A percentile compares a stretch with the other conserved stretches of the same genome.
phyloP scores from a whole-genome alignment of 1,140 invertebrate genomes.

The Globodera rostochiensis region DNA sequence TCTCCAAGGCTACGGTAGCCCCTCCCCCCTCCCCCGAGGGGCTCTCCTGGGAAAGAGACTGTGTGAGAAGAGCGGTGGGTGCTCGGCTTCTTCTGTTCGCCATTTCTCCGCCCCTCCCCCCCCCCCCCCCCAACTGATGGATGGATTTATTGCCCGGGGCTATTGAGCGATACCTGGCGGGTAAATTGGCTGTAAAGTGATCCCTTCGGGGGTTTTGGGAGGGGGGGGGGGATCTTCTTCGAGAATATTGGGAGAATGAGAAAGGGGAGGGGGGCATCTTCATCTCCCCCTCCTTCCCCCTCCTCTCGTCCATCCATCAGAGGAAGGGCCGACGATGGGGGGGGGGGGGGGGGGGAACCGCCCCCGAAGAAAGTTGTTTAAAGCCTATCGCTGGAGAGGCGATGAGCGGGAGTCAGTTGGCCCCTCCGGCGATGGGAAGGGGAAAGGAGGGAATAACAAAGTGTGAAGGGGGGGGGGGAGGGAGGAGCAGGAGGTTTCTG shows the following conservation, averaged over 20 bases:
- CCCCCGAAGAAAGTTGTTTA: neutral
- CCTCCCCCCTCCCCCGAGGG: neutral
- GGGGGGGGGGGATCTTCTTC: neutral
- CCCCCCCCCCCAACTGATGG: neutral
- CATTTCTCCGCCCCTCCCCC: neutral
- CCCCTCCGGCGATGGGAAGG: neutral
- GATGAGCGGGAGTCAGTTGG: neutral
- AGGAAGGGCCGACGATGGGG: neutral
- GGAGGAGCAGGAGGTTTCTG: neutral
- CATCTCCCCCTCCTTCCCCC: neutral
- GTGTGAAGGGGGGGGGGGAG: neutral
- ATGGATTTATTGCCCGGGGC: constrained; percentile 4
- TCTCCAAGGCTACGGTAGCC: no score
- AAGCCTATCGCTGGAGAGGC: neutral
- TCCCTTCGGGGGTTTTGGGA: neutral
- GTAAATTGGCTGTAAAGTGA: constrained; percentile 9
- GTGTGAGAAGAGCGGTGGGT: no score
- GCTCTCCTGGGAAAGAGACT: neutral
- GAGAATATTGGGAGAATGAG: neutral
- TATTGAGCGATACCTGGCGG: constrained; percentile 6
- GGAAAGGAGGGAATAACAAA: neutral
- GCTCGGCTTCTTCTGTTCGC: neutral
- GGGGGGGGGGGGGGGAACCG: neutral
- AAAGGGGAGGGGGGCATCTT: neutral
- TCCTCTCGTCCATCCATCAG: constrained; percentile 4